phyloP scores from a whole-genome alignment of 1,140 invertebrate species.

The Rhopalosiphum maidis region DNA sequence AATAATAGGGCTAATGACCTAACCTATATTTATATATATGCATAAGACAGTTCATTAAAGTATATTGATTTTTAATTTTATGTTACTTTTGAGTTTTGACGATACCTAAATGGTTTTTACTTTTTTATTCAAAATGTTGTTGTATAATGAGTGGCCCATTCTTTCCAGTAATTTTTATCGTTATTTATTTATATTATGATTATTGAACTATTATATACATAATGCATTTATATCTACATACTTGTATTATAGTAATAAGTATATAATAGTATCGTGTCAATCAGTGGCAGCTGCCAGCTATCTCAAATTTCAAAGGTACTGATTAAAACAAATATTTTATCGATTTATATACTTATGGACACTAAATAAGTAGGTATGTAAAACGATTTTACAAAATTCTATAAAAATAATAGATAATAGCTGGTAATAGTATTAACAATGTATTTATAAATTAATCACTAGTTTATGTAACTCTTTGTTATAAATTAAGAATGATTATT shows the following conservation, averaged over 20 bases:
- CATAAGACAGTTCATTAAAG: not conserved
- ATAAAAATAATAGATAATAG: no score
- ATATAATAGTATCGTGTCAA: not conserved
- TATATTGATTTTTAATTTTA: not conserved
- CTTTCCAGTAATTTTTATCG: not conserved
- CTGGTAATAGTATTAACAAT: not conserved
- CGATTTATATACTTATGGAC: no score
- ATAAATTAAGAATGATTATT: not conserved
- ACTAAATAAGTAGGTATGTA: no score
- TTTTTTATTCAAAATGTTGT: not conserved
- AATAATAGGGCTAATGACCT: constrained; percentile 4
- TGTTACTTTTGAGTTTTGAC: not conserved
- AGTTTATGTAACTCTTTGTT: not conserved
- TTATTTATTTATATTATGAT: not conserved
- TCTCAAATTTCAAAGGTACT: no score
- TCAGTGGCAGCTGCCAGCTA: no score
- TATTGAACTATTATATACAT: not conserved
- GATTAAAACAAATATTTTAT: no score
- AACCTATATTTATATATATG: not conserved
- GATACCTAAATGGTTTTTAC: not conserved
- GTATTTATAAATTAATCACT: not conserved
- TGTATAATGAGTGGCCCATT: not conserved
- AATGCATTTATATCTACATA: not conserved
- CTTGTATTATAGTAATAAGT: not conserved
- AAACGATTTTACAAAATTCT: no score